phyloP scores from a whole-genome alignment of 92 coral and sea anemone genomes.

The Parazoanthus atlanticus region DNA sequence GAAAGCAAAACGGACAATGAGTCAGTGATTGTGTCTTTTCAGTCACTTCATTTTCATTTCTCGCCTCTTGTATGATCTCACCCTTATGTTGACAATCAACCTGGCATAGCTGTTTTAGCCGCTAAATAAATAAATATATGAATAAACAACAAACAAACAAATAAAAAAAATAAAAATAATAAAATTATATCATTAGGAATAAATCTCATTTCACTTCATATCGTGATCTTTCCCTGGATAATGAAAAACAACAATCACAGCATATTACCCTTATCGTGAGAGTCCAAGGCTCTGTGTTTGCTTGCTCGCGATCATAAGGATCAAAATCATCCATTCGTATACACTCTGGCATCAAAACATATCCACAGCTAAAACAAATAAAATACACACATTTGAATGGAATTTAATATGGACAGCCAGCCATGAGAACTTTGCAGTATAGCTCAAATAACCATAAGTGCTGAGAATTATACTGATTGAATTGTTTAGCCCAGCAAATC shows the following conservation, averaged over 20 bases:
- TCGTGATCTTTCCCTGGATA: too few relatives aligned
- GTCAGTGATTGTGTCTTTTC: too few relatives aligned
- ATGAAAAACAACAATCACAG: background rate
- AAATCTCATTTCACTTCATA: too few relatives aligned
- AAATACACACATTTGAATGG: background rate
- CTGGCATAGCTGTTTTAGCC: too few relatives aligned
- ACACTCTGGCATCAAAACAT: constrained; percentile 90
- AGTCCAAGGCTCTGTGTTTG: constrained; percentile 87
- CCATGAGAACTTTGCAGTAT: background rate
- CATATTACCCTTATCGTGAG: constrained; percentile 80
- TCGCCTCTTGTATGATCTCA: too few relatives aligned
- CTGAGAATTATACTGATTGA: background rate
- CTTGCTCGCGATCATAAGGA: constrained; percentile 74
- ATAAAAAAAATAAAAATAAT: too few relatives aligned
- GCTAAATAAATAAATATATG: too few relatives aligned
- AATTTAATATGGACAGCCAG: background rate
- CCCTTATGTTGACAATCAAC: too few relatives aligned
- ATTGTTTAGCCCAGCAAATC: background rate
- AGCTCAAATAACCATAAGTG: background rate
- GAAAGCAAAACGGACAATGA: too few relatives aligned
- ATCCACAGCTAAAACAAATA: constrained; percentile 83
- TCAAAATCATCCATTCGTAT: constrained; percentile 76
- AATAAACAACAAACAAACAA: too few relatives aligned
- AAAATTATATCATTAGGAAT: too few relatives aligned
- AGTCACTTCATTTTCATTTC: too few relatives aligned